Base-by-base conservation (phyloP, 1,140 invertebrate species). In the Mya arenaria region DNA sequence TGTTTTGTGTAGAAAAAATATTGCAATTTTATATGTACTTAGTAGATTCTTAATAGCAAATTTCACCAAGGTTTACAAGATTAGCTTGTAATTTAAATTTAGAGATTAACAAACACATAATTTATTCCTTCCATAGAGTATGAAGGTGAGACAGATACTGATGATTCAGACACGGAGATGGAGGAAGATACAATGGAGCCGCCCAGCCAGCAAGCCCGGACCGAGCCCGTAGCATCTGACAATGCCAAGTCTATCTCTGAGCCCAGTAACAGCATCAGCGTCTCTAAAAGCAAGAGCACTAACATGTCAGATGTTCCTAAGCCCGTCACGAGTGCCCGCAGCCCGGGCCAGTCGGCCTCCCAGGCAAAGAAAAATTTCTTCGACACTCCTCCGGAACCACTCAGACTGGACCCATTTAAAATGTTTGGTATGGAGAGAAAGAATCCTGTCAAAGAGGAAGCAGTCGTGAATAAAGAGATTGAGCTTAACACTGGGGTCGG, bases 381-480 rank as follows among this genome's bases (percentile, higher is more conserved):
- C 77, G 87, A 87, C 3, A 83, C 88, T 0, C 86, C 90, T 17
- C 86, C 91, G 10, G 88, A 89, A 72, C 85, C 87, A 10, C 86
- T 92, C n/a, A 80, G 91, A 63, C 82, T 92, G 1, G 90, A 92
- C 66, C 87, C 90, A 1, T 89, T 84, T 77, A 87, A 87, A 36
- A 89, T 91, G 85, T 91, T 92, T 86, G 87, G 85, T 23, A 87
- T 88, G 87, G 85, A 63, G 4, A 86, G 87, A 36, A 86, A 87
- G 63, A 71, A 83, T 39, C 71, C 80, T 37, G 44, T 48, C 17
- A 62, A 52, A 41, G 77, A 68, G 44, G 48, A 74, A 77, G 32
- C 39, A 44, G 85, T 68, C 28, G 74, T 30, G 6, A 80, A 87
- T 19, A 84, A 86, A 17, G 74, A 85, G 15, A 32, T 41, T n/a